phyloP scores from a whole-genome alignment of 64 coral and sea anemone species.

The Exaiptasia diaphana region DNA sequence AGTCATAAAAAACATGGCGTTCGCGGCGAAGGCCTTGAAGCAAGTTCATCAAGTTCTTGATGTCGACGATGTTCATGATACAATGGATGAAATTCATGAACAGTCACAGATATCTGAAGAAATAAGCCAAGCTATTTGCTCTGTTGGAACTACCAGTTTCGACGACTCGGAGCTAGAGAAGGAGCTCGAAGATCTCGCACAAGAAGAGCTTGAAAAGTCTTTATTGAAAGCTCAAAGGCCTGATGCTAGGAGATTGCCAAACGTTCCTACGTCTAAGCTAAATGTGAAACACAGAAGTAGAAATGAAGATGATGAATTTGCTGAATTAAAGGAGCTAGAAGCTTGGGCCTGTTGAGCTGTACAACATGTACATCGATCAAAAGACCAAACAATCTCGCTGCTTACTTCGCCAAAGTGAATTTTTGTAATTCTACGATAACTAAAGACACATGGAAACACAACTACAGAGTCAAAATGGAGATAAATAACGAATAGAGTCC shows the following conservation, averaged over 20 bases:
- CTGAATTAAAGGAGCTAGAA: conserved; percentile 42
- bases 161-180: conserved; percentile 61
- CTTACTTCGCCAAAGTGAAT: too few relatives aligned
- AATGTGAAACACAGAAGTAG: not conserved
- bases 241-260: conserved; percentile 12
- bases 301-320: conserved; percentile 39
- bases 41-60: conserved; percentile 52
- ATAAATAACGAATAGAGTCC: too few relatives aligned
- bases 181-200: conserved; percentile 71
- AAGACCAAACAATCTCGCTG: too few relatives aligned
- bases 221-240: conserved; percentile 41
- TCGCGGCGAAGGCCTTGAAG: conserved; percentile 75
- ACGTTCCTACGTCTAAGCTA: conserved; percentile 23
- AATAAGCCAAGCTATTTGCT: conserved; percentile 75
- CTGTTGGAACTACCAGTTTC: conserved; percentile 52
- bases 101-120: conserved; percentile 82
- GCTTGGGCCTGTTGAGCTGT: conserved; percentile 33
- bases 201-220: conserved; percentile 46
- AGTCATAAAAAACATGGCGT: conserved; percentile 85
- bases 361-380: not conserved
- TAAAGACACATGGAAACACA: too few relatives aligned
- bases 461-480: too few relatives aligned
- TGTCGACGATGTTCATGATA: conserved; percentile 76
- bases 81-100: conserved; percentile 86
- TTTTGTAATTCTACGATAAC: too few relatives aligned